Percentiles rank a stretch among this genome's conserved stretches.
Conservation (phyloP, 2,113 vertebrate species). For the Corythornis madagascariensis region DNA sequence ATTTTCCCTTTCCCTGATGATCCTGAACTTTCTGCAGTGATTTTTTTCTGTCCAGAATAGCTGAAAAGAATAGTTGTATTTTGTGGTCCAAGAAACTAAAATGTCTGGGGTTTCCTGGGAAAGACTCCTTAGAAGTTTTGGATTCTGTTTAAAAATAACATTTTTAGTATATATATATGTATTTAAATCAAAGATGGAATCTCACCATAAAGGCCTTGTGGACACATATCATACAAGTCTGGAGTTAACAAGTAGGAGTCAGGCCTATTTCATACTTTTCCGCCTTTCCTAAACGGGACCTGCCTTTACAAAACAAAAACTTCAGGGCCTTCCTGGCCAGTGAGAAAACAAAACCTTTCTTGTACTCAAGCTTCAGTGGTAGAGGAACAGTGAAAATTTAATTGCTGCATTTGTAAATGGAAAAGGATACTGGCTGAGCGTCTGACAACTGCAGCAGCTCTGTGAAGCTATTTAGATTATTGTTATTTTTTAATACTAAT, state of each 20-base stretch:
- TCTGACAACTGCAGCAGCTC: neutral
- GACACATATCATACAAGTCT: accelerated
- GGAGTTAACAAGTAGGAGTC: accelerated
- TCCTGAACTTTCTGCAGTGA: neutral
- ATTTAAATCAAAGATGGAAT: neutral
- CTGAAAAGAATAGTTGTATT: neutral
- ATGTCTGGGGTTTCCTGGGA: neutral
- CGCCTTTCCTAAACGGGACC: neutral
- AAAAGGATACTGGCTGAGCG: neutral
- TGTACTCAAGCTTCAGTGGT: neutral
- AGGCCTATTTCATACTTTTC: neutral
- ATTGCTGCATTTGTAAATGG: neutral
- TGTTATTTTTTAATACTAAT: neutral
- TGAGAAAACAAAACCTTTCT: neutral
- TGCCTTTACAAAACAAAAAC: neutral
- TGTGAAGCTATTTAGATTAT: neutral
- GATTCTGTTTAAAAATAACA: neutral
- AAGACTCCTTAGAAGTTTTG: neutral
- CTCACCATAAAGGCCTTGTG: neutral
- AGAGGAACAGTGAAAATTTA: neutral
- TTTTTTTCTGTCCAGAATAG: neutral
- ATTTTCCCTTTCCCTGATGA: neutral
- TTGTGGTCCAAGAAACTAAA: neutral
- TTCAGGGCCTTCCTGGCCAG: neutral
- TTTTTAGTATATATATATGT: neutral